These are phyloP conservation scores for Heterocephalus glaber DNA, from an alignment of 2,113 vertebrate genomes.

Conservation along the genomic window DNA sequence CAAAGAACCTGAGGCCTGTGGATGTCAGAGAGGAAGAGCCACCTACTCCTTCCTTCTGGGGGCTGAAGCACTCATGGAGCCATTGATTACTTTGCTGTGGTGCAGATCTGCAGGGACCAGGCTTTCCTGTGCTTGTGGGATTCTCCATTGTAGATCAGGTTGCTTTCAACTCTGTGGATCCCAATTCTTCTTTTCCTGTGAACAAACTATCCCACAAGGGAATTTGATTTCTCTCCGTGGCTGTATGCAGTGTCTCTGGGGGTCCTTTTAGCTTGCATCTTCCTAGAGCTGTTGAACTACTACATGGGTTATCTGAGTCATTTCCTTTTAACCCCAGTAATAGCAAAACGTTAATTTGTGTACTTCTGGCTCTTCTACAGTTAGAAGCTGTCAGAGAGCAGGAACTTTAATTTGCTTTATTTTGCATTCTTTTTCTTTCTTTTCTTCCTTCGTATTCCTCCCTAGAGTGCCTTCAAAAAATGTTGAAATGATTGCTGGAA, in stretches of 20 bases:
- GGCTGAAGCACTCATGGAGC: not conserved
- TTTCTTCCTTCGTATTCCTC: not conserved
- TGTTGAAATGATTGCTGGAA: not conserved
- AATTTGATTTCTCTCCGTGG: not conserved
- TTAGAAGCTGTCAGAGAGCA: not conserved
- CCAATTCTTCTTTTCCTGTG: not conserved
- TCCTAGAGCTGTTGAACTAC: not conserved
- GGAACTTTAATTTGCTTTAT: not conserved
- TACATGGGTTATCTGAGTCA: not conserved
- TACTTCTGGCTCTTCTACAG: not conserved
- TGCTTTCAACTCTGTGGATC: not conserved
- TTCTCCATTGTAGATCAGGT: not conserved
- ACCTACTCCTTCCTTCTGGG: rapidly evolving
- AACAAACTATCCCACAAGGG: not conserved
- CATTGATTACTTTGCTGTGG: not conserved
- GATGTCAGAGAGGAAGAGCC: not conserved
- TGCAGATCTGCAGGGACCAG: not conserved
- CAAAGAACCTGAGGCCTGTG: not conserved
- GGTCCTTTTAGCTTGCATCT: not conserved
- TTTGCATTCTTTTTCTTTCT: not conserved
- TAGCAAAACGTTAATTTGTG: not conserved
- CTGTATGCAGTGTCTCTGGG: not conserved
- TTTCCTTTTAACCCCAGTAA: not conserved
- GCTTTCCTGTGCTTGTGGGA: not conserved
- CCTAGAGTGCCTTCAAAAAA: not conserved